Base-by-base conservation (phyloP, 2,113 vertebrate species). In the Poeciliopsis retropinna region DNA sequence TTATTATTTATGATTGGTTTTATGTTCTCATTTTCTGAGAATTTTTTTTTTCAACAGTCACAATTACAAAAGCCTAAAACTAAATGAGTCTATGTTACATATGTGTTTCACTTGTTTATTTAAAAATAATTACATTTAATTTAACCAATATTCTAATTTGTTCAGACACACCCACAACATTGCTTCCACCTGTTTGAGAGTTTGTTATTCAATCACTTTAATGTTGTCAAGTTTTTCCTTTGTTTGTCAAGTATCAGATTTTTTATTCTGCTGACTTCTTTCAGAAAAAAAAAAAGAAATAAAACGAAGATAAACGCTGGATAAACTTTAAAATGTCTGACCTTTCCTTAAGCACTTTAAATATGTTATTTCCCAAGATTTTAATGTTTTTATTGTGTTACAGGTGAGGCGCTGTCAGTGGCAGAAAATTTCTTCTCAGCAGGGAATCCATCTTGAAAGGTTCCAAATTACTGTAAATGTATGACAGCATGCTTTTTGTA, bases 301-400 rank as follows among this genome's bases (percentile, higher is more conserved):
- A 32, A 72, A 66, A 73, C 34, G 11, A 4, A 62, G 14, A 64
- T n/a, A 67, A 62, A 77, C 80, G 78, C 67, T 73, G 47, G 47
- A 73, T 47, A 37, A 70, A 76, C 28, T 44, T 41, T 67, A 29
- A 83, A 91, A 87, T 81, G 71, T 87, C 83, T 87, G 31, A 27
- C 19, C 32, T 1, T 65, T 60, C 60, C 80, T 72, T 74, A 29
- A 75, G 44, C 19, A 2, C 61, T 68, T 69, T 67, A 64, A 67
- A 60, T 66, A 15, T 3, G 8, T 22, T 3, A 30, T 61, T 70
- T 13, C 22, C 30, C 30, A 75, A 75, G 29, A 37, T 69, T 67
- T 51, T 0, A n/a, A 19, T 37, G 22, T 64, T 32, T 67, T 72
- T 51, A 62, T 30, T 25, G 9, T 27, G 51, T 60, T 29, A 60